A percentile compares a stretch with the other conserved stretches of the same genome.
These are phyloP conservation scores for Coremacera marginata DNA, from an alignment of 2,888 invertebrate species.

Conservation along the genomic window DNA sequence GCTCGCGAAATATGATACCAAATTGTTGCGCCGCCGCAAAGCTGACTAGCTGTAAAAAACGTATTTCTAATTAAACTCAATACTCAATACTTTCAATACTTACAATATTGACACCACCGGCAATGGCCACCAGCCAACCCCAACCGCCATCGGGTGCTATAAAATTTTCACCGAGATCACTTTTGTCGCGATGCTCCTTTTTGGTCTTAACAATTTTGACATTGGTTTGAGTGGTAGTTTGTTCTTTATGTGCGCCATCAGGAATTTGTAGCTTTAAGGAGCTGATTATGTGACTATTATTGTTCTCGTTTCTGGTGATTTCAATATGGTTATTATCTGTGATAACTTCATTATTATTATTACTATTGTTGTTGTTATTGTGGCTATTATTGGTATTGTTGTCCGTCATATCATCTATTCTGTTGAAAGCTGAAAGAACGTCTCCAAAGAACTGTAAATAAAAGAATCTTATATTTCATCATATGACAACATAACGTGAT, in stretches of 20 bases:
- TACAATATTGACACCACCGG: slow-evolving; percentile 80
- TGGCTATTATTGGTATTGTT: background rate
- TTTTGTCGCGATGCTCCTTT: slow-evolving; percentile 65
- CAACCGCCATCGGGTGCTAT: slow-evolving; percentile 82
- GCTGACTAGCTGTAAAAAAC: slow-evolving; percentile 74
- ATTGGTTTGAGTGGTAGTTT: slow-evolving; percentile 13
- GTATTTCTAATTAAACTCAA: background rate
- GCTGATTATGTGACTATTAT: slow-evolving; percentile 17
- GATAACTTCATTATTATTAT: background rate
- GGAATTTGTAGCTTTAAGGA: slow-evolving; percentile 46
- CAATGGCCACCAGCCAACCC: slow-evolving; percentile 79
- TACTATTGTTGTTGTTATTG: slow-evolving; percentile 25
- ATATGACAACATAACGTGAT: no score
- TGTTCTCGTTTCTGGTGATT: background rate
- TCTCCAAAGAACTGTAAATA: no score
- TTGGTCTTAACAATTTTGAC: slow-evolving; percentile 43
- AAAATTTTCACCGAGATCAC: slow-evolving; percentile 72
- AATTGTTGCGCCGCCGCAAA: slow-evolving; percentile 80
- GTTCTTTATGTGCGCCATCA: slow-evolving; percentile 43
- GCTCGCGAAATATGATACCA: slow-evolving; percentile 78
- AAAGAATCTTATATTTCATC: no score
- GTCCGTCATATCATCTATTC: background rate
- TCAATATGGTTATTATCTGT: background rate
- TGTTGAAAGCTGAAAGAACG: no score
- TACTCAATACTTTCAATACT: slow-evolving; percentile 66